Evolutionary conservation across 2,888 invertebrate species (phyloP), one percentile per base, ranked within the genome.

Genomic region (Caenorhabditis sp.): DNA sequence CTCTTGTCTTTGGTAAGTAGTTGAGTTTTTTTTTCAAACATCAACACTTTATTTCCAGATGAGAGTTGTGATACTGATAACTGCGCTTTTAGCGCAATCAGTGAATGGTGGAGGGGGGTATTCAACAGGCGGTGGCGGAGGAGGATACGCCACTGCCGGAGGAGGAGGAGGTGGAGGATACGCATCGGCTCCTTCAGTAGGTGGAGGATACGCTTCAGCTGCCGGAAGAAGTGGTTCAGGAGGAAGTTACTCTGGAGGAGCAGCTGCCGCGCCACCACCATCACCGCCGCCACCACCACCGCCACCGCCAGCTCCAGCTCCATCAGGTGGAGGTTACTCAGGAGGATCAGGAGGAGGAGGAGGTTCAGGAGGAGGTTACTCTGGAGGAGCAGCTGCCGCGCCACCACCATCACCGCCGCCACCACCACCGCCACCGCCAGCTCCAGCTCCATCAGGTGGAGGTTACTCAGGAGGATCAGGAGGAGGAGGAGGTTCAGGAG

Each of bases 171-270:
- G 19, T 19, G 53, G 53, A 21, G 53, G 53, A 53, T 53, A 53
- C 53, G 2, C 21, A 53, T 14, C 12, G 51, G 51, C 12, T 6
- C 5, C 8, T n/a, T 4, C 6, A 51, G 58, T 55, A 43, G 58
- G 51, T 43, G 53, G 53, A 53, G 53, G 53, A 53, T 53, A 53
- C 53, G 53, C 19, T 5, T 12, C 10, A 3, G 53, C 12, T n/a
- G 17, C 14, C 4, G 50, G 51, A 12, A 19, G 51, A 14, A 24
- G 54, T 6, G 54, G 62, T 21, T 53, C 53, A 8, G 64, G 64
- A 50, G 57, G 60, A 36, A 50, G 50, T 37, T 50, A 57, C 5
- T 49, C 36, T 0, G 58, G 64, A 49, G 57, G 64, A 24, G 59
- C 49, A 23, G 17, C 50, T 17, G 50, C 53, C 5, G 24, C 51